Conservation (phyloP, 2,113 vertebrate genomes). For the Anolis sagrei region DNA sequence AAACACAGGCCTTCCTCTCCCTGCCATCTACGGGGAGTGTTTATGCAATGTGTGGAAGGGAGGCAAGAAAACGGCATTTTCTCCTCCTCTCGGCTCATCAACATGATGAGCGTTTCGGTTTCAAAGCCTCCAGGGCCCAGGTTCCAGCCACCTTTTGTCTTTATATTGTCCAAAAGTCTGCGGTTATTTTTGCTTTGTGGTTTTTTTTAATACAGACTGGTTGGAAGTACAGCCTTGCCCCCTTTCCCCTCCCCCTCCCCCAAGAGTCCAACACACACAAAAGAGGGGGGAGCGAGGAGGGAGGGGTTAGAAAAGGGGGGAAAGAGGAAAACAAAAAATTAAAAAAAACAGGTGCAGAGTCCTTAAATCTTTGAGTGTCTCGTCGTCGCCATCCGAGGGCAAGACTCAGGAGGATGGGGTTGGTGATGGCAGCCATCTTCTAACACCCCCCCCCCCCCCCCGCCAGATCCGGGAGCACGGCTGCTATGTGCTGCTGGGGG, state of each 20-base stretch:
- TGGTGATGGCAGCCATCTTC: neutral
- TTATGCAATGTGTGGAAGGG: constrained; percentile 44
- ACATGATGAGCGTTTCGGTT: constrained; percentile 94
- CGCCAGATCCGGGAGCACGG: neutral
- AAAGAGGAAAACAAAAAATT: constrained; percentile 74
- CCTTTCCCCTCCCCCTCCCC: neutral
- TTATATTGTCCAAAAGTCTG: constrained; percentile 80
- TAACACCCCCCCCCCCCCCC: too few species aligned
- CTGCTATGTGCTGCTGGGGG: constrained; percentile 93
- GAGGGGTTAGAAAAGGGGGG: neutral
- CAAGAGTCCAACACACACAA: constrained; percentile 45
- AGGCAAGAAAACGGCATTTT: constrained; percentile 50
- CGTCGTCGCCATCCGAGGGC: constrained; percentile 64
- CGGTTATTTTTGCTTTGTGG: constrained; percentile 34
- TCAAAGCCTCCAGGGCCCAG: constrained; percentile 85
- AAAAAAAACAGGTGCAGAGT: constrained; percentile 85
- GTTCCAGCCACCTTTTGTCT: constrained; percentile 81
- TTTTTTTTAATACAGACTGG: constrained; percentile 73
- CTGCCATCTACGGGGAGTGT: neutral
- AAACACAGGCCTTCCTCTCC: too few species aligned
- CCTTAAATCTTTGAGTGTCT: constrained; percentile 80
- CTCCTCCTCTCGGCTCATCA: constrained; percentile 88
- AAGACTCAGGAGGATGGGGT: constrained; percentile 53
- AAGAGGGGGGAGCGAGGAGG: neutral
- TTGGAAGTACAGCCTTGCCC: constrained; percentile 62